Evolutionary conservation across 1,140 invertebrate genomes (phyloP), one percentile per base, ranked within the genome.

Genomic region (Solenopsis fugax): DNA sequence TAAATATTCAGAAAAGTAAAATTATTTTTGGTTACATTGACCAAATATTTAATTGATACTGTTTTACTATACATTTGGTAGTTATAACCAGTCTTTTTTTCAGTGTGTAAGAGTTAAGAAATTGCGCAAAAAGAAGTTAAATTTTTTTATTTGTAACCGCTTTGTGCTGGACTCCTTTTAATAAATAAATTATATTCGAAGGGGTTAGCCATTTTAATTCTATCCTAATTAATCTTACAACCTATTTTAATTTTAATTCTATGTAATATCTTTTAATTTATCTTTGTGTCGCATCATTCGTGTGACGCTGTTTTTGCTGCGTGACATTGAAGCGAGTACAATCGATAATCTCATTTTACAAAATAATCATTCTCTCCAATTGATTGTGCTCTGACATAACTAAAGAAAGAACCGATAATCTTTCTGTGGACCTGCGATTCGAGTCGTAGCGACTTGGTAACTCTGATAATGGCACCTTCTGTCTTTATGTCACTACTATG

Each of bases 401-500:
- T 56, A 56, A 56, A 82, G 10, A 29, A 81, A 13, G 16, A 41
- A 9, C 10, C 24, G 10, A 18, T 4, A 16, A 1, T 58, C 54
- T 48, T 34, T 24, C 4, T n/a, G 21, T 56, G 21, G 18, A 62
- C 24, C 16, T 4, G 0, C 81, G 56, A 50, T 73, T 37, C 41
- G 21, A 29, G 9, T 1, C 5, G 13, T 69, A 41, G 24, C 80
- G 58, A 52, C 29, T 64, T 56, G 29, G 29, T 56, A 41, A 9
- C 45, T 37, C 45, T 24, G 81, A 85, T 64, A 77, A 77, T 12
- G 7, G 6, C 24, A 10, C 13, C 41, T 58, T 45, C 16, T 21
- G 56, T 85, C 37, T 77, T 77, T 85, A 85, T 85, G 56, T 77
- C 29, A 4, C 21, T 29, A 45, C 7, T 62, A 62, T 76, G 37